Evolutionary conservation across 2,888 invertebrate genomes (phyloP), one percentile per base, ranked within the genome.

Genomic region (Leptinotarsa haldemani): DNA sequence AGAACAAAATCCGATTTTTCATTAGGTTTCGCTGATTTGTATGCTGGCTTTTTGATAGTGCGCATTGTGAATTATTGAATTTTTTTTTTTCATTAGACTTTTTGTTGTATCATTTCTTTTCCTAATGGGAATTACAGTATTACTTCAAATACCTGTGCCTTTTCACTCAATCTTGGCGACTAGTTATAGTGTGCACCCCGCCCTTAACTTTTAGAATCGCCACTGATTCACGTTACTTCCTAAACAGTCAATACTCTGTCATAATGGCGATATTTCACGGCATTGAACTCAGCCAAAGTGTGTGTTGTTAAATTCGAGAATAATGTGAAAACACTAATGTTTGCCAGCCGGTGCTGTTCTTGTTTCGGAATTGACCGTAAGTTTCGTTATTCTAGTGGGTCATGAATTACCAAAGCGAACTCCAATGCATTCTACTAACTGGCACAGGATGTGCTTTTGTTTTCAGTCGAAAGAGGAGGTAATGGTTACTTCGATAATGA

Each of bases 311-410:
- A 73, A 76, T 76, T 65, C 50, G 70, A 73, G 70, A 76, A 69
- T 74, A 70, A 76, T 76, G 73, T 52, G 74, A 73, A 74, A 76
- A 74, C 76, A 67, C 66, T 69, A 73, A 76, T 69, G 73, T 69
- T 73, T 25, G 65, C 74, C 76, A 76, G 66, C 66, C 74, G 76
- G 68, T 70, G 74, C 66, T 48, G 74, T 70, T 73, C 74, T 76
- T 73, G 76, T 70, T 68, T 50, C 65, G 47, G 52, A 76, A 72
- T 74, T 76, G 74, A 72, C 76, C 74, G 47, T 70, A 73, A 73
- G 76, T 76, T 76, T 74, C 65, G 74, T 69, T 71, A 65, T 72
- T 69, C 67, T 69, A 71, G 61, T 66, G 66, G 67, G 65, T 66
- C 52, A 72, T 74, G 74, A 76, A 76, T 76, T 69, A 70, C 69